phyloP scores from a whole-genome alignment of 2,113 vertebrate genomes.

The Cyphomyrus discorhynchus region DNA sequence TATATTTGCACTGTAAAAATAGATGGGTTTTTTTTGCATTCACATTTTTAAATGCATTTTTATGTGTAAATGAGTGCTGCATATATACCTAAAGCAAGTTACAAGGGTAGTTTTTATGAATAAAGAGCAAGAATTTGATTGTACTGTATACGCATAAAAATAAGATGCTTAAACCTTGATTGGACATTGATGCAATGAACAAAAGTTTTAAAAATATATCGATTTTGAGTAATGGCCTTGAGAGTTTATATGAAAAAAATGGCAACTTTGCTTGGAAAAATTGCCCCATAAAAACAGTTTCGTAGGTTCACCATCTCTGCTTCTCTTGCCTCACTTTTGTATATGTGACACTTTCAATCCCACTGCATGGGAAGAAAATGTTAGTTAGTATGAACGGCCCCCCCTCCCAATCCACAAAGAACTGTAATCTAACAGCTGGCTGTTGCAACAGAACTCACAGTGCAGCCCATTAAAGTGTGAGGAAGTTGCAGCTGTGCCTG shows the following conservation, averaged over 20 bases:
- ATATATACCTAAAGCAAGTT: not conserved
- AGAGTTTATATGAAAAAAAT: not conserved
- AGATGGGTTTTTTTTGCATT: not conserved
- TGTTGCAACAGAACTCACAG: not conserved
- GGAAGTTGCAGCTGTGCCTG: conserved; percentile 27
- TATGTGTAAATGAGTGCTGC: not conserved
- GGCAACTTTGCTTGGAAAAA: not conserved
- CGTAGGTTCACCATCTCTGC: not conserved
- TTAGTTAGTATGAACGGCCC: not conserved
- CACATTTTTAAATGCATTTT: not conserved
- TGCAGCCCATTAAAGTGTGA: conserved; percentile 27
- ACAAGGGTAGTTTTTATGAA: not conserved
- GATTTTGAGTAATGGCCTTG: not conserved
- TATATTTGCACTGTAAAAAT: not conserved
- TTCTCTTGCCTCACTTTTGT: not conserved
- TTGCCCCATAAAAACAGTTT: not conserved
- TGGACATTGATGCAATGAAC: not conserved
- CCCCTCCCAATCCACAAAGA: not conserved
- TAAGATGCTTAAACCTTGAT: not conserved
- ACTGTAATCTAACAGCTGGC: not conserved
- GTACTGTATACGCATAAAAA: not conserved
- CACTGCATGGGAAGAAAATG: not conserved
- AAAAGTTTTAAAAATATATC: not conserved
- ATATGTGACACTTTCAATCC: not conserved
- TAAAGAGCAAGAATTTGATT: not conserved